Base-by-base conservation (phyloP, 1,140 invertebrate genomes). In the Bradynema listronoti region DNA sequence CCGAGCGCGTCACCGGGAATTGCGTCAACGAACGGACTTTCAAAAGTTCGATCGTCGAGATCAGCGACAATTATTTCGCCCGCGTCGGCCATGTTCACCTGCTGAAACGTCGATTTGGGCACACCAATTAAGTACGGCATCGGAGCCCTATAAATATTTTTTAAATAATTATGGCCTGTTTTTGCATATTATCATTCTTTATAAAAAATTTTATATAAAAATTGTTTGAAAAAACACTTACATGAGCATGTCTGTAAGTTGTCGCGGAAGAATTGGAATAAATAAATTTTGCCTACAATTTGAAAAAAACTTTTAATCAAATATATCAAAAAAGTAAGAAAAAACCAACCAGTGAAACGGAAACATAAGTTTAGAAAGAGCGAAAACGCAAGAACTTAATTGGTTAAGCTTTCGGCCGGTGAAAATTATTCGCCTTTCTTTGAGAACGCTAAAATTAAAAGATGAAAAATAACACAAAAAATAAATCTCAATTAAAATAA, bases 51-150 rank as follows among this genome's bases (percentile, higher is more conserved):
- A 16, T 67, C 60, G 16, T 65, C 63, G 19, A 65, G 11, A 58
- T 66, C 63, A 6, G 46, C 45, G 7, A 65, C 11, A 4, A 65
- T 47, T 32, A 54, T 42, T 59, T 67, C 63, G 16, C 65, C 64
- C 24, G 67, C 14, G 11, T 66, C 68, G 4, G 42, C 32, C 47
- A 42, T 56, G 29, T 50, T 63, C 4, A 55, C 43, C 19, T 29
- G 14, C n/a, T 55, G 34, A 16, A 73, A 50, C 14, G 54, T 66
- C 30, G 57, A 45, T 25, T 73, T 75, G 22, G 72, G 72, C n/a
- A 75, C 73, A 6, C 72, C 72, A 41, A 73, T 73, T 16, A 73
- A 16, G 54, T 70, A 73, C 2, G 72, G 72, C 72, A 73, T 73
- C 22, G 72, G 72, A 34, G 72, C 72, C 62, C 66, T 69, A 30